Base-by-base conservation (phyloP, 2,113 vertebrate species). In the Arothron firmamentum region DNA sequence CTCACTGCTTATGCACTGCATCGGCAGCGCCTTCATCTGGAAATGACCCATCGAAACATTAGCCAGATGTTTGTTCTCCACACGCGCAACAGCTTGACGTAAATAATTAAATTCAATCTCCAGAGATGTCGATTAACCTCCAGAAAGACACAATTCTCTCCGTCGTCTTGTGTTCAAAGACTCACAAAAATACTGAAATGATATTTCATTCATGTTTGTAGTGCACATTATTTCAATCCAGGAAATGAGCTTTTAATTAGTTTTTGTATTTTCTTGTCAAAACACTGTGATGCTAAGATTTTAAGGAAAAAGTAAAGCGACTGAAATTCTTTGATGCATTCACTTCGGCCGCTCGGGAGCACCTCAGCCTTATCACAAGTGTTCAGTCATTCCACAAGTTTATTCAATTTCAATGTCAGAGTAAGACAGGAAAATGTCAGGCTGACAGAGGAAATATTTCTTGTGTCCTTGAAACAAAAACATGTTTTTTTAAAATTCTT, bases 21-120 rank as follows among this genome's bases (percentile, higher is more conserved):
- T 19, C n/a, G n/a, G 58, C 64, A 56, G 21, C 1, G 7, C 23
- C 68, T 59, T 63, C 65, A 61, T 82, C 69, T 60, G 73, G 71
- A 82, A 79, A 81, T 68, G 74, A 77, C 73, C 61, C 20, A 5
- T 52, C 54, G 54, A 63, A 79, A 80, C 81, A 82, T 82, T 74
- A 79, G 68, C 75, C 79, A 85, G 81, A 82, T 84, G 81, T 79
- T 83, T 77, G 41, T 45, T 62, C 21, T 13, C 38, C 2, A 28
- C 47, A 69, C 61, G 68, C 58, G 57, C 70, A 72, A 43, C 50
- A 61, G 58, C 55, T 55, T 66, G 53, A 56, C 47, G 23, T 20
- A 51, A 56, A 70, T 54, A 47, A 80, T 59, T 48, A 16, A 66
- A 76, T 52, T 56, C 4, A 20, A 41, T 47, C 56, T 53, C 51